phyloP scores from a whole-genome alignment of 2,113 vertebrate species.

The Daboia siamensis region DNA sequence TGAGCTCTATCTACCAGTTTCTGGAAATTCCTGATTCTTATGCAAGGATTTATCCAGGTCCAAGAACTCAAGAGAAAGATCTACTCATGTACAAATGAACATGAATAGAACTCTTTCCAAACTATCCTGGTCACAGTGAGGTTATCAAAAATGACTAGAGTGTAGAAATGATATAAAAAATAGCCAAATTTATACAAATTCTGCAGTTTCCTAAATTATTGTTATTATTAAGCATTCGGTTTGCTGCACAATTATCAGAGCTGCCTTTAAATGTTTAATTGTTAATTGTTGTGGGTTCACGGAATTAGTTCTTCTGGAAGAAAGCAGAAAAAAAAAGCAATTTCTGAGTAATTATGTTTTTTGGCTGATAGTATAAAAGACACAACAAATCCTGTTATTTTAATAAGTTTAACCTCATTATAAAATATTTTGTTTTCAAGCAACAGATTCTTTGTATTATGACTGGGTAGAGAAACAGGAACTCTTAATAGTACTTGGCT shows the following conservation, averaged over 20 bases:
- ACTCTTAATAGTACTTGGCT: neutral
- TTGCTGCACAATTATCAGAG: neutral
- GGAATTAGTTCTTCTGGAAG: neutral
- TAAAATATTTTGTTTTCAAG: neutral
- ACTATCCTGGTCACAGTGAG: neutral
- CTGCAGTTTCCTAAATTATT: neutral
- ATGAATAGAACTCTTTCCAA: neutral
- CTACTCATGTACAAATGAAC: neutral
- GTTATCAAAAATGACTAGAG: neutral
- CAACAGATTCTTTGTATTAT: neutral
- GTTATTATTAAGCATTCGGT: neutral
- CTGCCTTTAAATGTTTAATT: neutral
- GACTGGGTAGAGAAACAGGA: neutral
- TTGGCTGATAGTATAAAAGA: neutral
- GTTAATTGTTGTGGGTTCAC: neutral
- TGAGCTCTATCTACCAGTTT: neutral
- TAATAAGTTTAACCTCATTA: neutral
- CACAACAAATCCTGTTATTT: neutral
- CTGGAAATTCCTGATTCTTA: neutral
- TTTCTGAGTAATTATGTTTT: neutral
- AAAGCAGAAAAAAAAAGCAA: neutral
- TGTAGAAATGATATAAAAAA: neutral
- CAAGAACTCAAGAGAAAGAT: neutral
- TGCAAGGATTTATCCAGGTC: neutral
- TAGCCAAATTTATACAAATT: neutral